Evolutionary conservation across 2,113 vertebrate genomes (phyloP), one percentile per base, ranked within the genome.

Genomic region (Bucco capensis): DNA sequence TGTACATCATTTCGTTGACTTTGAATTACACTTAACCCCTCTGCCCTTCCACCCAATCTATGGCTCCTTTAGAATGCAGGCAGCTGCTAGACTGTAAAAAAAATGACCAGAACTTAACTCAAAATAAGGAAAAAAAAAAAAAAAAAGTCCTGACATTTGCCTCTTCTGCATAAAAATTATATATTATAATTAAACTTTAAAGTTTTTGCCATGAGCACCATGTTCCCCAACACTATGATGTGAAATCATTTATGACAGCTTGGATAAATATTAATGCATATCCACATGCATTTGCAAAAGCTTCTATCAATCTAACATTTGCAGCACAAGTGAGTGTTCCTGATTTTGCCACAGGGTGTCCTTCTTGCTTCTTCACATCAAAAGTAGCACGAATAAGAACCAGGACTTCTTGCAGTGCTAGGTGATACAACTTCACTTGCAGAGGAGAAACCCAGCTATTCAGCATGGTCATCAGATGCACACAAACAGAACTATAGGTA

Each of bases 241-340:
- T 98, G 98, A 99, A 99, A 99, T 99, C 98, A 99, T 98, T 99
- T 98, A 98, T 99, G 98, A 99, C 98, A 99, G 98, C 97, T 97
- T 97, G 97, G 98, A 99, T 99, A 99, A 99, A 99, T 99, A 99
- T 99, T 99, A 98, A 99, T 99, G 98, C 98, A 97, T 95, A 98
- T 98, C 98, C 98, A 98, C 98, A 98, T 98, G 98, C 98, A 98
- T 99, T 99, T 98, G 98, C 98, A 98, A 98, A 98, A 96, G 98
- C 98, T 97, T 98, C 98, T 98, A 98, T 99, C 98, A 98, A 98
- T 98, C 98, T 98, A 96, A 96, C 96, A 97, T 97, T 97, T 96
- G 96, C 97, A 97, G 97, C 87, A 97, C 98, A 98, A 94, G 92
- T 49, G 97, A 97, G 96, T 98, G 97, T 98, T 98, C 98, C 98